phyloP scores from a whole-genome alignment of 2,888 invertebrate species.

The Zonitis immaculata region DNA sequence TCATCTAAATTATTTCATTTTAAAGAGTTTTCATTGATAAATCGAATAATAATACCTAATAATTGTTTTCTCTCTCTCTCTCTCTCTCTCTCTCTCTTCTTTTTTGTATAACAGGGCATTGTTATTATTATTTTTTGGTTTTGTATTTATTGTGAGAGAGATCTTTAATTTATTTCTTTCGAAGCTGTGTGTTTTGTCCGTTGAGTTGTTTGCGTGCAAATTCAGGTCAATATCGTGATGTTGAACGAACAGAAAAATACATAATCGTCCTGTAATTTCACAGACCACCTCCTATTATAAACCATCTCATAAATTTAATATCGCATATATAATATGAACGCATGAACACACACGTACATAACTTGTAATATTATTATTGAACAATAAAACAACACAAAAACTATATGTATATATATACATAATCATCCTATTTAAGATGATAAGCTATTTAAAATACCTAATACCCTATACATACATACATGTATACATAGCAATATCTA shows the following conservation, averaged over 20 bases:
- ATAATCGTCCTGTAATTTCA: slow-evolving; percentile 29
- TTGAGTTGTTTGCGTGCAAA: slow-evolving; percentile 26
- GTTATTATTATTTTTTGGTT: too few species aligned
- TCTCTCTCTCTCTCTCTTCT: too few species aligned
- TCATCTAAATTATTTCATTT: background rate
- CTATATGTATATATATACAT: background rate
- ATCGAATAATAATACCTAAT: background rate
- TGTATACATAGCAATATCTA: too few species aligned
- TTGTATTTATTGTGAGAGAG: background rate
- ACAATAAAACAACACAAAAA: background rate
- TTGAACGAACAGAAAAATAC: slow-evolving; percentile 24
- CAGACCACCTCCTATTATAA: slow-evolving; percentile 31
- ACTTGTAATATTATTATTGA: slow-evolving; percentile 23
- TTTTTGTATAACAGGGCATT: too few species aligned
- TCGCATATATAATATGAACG: slow-evolving; percentile 18
- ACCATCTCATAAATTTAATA: slow-evolving; percentile 27
- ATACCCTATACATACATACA: too few species aligned
- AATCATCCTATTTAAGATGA: background rate
- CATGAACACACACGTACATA: slow-evolving; percentile 23
- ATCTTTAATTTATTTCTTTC: background rate
- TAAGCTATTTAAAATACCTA: background rate
- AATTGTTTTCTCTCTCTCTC: too few species aligned
- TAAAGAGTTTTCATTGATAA: background rate
- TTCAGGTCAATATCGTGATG: slow-evolving; percentile 28
- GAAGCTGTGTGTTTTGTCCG: too few species aligned